A percentile compares a stretch with the other conserved stretches of the same genome.
Conservation (phyloP, 2,113 vertebrate species). For the Ammodytes dubius region DNA sequence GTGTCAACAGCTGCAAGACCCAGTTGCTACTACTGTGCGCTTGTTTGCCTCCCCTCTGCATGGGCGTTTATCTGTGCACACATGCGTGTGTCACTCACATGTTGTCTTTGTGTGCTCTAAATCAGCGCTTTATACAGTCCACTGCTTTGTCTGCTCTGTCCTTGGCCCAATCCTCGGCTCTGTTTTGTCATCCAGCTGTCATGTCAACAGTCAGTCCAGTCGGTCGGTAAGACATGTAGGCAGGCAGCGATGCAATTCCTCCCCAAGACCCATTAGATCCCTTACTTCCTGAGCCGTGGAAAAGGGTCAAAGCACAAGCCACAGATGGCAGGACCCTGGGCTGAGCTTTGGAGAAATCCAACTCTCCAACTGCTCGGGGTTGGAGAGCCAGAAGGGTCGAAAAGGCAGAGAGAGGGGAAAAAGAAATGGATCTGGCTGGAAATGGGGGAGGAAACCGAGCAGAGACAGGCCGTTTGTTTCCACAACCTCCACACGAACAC, state of each 20-base stretch:
- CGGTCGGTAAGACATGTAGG: slow-evolving; percentile 31
- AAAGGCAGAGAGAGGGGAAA: slow-evolving; percentile 74
- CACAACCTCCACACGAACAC: slow-evolving; percentile 48
- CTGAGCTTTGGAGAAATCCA: slow-evolving; percentile 68
- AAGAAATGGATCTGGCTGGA: slow-evolving; percentile 78
- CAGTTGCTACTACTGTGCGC: slow-evolving; percentile 63
- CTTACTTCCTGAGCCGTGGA: slow-evolving; percentile 69
- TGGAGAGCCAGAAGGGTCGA: slow-evolving; percentile 66
- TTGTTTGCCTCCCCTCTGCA: slow-evolving; percentile 33
- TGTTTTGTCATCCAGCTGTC: slow-evolving; percentile 72
- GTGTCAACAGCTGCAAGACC: slow-evolving; percentile 74
- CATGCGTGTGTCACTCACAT: slow-evolving; percentile 62
- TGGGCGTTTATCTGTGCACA: slow-evolving; percentile 45
- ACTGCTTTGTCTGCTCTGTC: slow-evolving; percentile 41
- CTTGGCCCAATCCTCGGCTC: slow-evolving; percentile 32
- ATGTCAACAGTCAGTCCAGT: slow-evolving; percentile 47
- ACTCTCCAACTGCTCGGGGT: slow-evolving; percentile 45
- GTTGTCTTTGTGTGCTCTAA: slow-evolving; percentile 38
- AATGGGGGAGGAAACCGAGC: slow-evolving; percentile 65
- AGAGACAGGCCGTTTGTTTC: slow-evolving; percentile 69
- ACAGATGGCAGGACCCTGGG: slow-evolving; percentile 73
- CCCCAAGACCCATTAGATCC: slow-evolving; percentile 43
- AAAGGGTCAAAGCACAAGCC: slow-evolving; percentile 77
- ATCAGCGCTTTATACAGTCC: slow-evolving; percentile 51
- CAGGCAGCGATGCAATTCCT: slow-evolving; percentile 48